A percentile compares a stretch with the other conserved stretches of the same genome.
Conservation (phyloP, 1,140 invertebrate genomes). For the Drosophila subobscura region DNA sequence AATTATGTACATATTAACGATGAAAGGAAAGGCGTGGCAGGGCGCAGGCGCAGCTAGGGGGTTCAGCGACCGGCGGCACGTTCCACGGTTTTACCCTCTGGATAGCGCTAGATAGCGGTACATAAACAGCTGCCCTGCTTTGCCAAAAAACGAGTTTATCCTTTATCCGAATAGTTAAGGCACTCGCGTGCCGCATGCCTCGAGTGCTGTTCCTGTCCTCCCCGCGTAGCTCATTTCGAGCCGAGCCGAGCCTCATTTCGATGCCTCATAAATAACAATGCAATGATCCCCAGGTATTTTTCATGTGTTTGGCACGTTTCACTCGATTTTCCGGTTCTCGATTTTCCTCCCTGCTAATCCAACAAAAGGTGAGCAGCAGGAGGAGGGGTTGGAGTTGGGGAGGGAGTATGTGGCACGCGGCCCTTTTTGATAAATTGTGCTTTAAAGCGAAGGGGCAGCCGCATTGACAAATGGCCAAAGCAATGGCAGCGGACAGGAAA, state of each 20-base stretch:
- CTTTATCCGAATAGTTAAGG: conserved; percentile 43
- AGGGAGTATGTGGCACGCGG: conserved; percentile 44
- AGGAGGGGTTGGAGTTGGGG: conserved; percentile 20
- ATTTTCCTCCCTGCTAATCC: conserved; percentile 57
- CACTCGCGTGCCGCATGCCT: conserved; percentile 49
- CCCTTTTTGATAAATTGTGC: conserved; percentile 73
- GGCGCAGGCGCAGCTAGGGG: conserved; percentile 54
- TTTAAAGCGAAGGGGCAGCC: conserved; percentile 66
- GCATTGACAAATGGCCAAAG: conserved; percentile 73
- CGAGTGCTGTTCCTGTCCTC: conserved; percentile 28
- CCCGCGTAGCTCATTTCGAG: conserved; percentile 40
- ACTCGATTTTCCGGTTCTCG: conserved; percentile 90
- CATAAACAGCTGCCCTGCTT: conserved; percentile 53
- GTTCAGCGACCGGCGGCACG: conserved; percentile 43
- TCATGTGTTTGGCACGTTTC: conserved; percentile 92
- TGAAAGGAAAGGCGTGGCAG: conserved; percentile 5
- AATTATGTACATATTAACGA: conserved; percentile 54
- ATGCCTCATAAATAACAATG: conserved; percentile 78
- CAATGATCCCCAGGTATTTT: conserved; percentile 92
- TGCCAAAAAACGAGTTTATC: conserved; percentile 77
- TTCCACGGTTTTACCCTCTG: conserved; percentile 52
- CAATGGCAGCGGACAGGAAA: conserved; percentile 59
- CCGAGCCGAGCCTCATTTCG: conserved; percentile 56
- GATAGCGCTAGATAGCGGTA: conserved; percentile 44
- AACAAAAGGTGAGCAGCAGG: background rate